Evolutionary conservation across 1,140 invertebrate genomes (phyloP), one percentile per base, ranked within the genome.

Genomic region (Lithobius niger): DNA sequence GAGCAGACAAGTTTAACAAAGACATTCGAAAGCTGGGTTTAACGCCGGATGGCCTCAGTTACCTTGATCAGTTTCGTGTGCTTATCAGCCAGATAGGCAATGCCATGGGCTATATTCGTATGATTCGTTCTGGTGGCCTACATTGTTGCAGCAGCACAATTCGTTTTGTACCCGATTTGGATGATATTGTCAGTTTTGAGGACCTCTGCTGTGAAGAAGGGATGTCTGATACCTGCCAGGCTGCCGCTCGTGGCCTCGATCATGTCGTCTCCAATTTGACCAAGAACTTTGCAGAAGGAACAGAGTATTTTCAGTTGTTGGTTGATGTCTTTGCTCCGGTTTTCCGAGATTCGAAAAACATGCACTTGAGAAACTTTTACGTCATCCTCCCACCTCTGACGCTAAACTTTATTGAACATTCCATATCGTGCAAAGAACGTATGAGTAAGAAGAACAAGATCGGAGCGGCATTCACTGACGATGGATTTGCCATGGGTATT

Each of bases 401-500:
- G 2, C 75, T 98, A 50, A 98, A 97, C 70, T 97, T 86, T 74
- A 81, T 98, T 15, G 92, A 99, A 66, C 83, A 97, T 67, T 84
- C 89, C 22, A 82, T 97, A 49, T 79, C 82, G 19, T 87, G 86
- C 61, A 97, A 97, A 69, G 90, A 97, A 62, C 89, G 91, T 68
- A 81, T 98, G 70, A 80, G 75, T 60, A 82, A 82, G 45, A 92
- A 90, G 64, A 89, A 90, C 63, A 84, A 85, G 67, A 70, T 78
- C 16, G 86, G 84, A 24, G 85, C 88, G 54, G 80, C 88, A 2
- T 98, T 99, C 70, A 94, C 90, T 3, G 94, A 99, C 72, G 96
- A 99, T 74, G 96, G 96, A 28, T 98, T 99, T 76, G 86, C 92
- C 24, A 90, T 99, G 79, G 95, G 94, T 81, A 64, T 86, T n/a